These are phyloP conservation scores for Heliothis peltigera DNA, from an alignment of 2,888 invertebrate species.

Conservation along the genomic window DNA sequence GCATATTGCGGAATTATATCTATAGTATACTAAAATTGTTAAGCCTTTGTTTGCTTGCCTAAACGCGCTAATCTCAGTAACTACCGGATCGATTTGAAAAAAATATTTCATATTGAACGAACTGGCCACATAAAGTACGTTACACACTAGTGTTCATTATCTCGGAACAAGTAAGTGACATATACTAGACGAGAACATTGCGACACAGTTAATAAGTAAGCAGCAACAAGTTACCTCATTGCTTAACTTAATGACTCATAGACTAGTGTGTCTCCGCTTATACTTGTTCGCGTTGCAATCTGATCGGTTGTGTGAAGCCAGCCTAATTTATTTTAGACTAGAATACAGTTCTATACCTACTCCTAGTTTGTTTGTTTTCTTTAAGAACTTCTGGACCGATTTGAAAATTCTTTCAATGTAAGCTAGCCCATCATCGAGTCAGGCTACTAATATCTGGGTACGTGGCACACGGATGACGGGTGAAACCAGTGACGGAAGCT, in stretches of 20 bases:
- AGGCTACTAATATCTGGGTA: too few species aligned
- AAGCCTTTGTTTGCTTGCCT: too few species aligned
- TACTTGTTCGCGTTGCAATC: conserved; percentile 28
- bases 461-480: too few species aligned
- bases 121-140: conserved; percentile 35
- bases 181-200: conserved; percentile 23
- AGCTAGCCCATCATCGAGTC: too few species aligned
- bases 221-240: conserved; percentile 37
- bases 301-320: conserved; percentile 11
- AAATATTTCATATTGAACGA: background rate
- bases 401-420: too few species aligned
- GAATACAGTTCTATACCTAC: background rate
- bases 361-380: too few species aligned
- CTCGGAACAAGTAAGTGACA: conserved; percentile 33
- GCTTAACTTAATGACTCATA: conserved; percentile 47
- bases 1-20: too few species aligned
- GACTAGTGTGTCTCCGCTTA: conserved; percentile 37
- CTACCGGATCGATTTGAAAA: too few species aligned
- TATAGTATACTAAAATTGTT: too few species aligned
- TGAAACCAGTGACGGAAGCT: too few species aligned
- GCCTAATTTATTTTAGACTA: background rate
- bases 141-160: conserved; percentile 48
- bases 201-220: conserved; percentile 23
- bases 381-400: too few species aligned
- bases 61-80: too few species aligned